phyloP scores from a whole-genome alignment of 2,888 invertebrate species.

The Perizoma affinitatum region DNA sequence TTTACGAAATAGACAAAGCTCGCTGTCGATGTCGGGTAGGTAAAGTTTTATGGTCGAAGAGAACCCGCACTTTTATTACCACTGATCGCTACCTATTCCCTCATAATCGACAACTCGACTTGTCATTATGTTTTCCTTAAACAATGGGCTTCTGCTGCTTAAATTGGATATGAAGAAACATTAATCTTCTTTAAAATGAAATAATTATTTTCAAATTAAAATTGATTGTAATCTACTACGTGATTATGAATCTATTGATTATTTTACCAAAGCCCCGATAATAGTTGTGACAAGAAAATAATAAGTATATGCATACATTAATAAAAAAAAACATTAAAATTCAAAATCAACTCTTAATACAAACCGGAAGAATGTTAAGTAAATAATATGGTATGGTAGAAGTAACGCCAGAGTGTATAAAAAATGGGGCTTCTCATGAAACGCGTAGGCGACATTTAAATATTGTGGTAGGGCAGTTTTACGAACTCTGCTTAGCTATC shows the following conservation, averaged over 20 bases:
- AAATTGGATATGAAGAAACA: not conserved
- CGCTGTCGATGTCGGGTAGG: slow-evolving; percentile 66
- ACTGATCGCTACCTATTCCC: slow-evolving; percentile 81
- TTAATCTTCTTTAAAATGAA: no score
- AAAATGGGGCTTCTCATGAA: slow-evolving; percentile 35
- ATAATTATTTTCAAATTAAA: no score
- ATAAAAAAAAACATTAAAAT: no score
- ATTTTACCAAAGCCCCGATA: no score
- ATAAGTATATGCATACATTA: no score
- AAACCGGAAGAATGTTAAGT: slow-evolving; percentile 1
- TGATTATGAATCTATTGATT: no score
- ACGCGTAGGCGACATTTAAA: slow-evolving; percentile 43
- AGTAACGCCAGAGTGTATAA: slow-evolving; percentile 5
- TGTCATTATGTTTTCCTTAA: slow-evolving; percentile 78
- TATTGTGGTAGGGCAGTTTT: slow-evolving; percentile 70
- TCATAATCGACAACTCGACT: slow-evolving; percentile 80
- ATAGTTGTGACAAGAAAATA: no score
- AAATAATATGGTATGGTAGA: slow-evolving; percentile 8
- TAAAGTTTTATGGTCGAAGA: slow-evolving; percentile 76
- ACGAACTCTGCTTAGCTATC: slow-evolving; percentile 47
- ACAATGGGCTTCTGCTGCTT: slow-evolving; percentile 60
- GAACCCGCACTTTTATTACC: slow-evolving; percentile 80
- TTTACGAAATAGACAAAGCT: slow-evolving; percentile 63
- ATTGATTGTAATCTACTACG: no score
- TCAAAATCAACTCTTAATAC: no score